Evolutionary conservation across 2,888 invertebrate species (phyloP), one percentile per base, ranked within the genome.

Genomic region (Temnothorax rugatulus): DNA sequence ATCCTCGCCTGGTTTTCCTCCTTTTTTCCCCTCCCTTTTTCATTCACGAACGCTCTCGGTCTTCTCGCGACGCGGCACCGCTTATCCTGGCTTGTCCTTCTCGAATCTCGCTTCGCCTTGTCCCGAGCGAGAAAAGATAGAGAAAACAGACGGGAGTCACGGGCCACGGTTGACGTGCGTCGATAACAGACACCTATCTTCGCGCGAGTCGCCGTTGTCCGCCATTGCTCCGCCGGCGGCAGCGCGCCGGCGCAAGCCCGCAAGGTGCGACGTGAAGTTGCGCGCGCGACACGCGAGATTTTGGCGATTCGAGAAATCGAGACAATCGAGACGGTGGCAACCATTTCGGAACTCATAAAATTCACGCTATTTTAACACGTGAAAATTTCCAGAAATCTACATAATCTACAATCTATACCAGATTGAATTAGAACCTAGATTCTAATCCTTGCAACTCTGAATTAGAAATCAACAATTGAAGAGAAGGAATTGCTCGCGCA

Each of bases 141-240:
- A 47, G 15, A 50, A 8, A 9, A 59, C 8, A 4, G 15, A n/a
- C 7, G 8, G 15, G 7, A 25, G 18, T 29, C 41, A 41, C 4
- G 8, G 11, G 4, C 38, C 11, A 38, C 38, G 25, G 15, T 18
- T 11, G 2, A 76, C 38, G 25, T 8, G 76, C 76, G 25, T 76
- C 38, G 13, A 66, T 66, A 76, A 76, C 34, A 50, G 50, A 76
- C 11, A n/a, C n/a, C 34, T 76, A 66, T 66, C 25, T 29, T 66
- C 52, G 41, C 50, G 38, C 66, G 50, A 64, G 4, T 44, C 18
- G 18, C 44, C 25, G 1, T 25, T 7, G 25, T 73, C 41, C 41
- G 57, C 57, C 73, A 59, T 73, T 59, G 18, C 73, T 38, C 8
- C 21, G 41, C 47, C 34, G 63, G 34, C 66, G 64, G 64, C 38